Base-by-base conservation (phyloP, 2,113 vertebrate species). In the Ramphastos sulfuratus region DNA sequence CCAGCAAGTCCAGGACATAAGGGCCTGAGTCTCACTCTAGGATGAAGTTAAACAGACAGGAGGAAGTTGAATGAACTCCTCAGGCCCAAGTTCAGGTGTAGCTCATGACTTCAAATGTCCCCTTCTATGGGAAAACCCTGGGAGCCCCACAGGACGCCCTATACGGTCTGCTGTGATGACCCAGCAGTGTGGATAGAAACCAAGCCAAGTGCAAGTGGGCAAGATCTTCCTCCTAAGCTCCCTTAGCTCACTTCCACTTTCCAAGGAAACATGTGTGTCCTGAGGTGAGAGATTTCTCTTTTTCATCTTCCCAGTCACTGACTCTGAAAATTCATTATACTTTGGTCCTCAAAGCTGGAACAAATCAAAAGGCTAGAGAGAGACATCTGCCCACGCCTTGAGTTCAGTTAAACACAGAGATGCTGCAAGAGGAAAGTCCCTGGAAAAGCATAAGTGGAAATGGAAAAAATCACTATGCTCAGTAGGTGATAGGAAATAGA, bases 81-180 rank as follows among this genome's bases (percentile, higher is more conserved):
- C 6, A 3, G 71, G 55, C 25, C 19, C 42, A 39, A 65, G 37
- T 55, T 82, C 39, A 90, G 46, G 39, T 20, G n/a, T 54, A 76
- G 33, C 12, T 91, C 50, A 23, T 65, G 61, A 42, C 37, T 52
- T 31, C 46, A 55, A 31, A 46, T 3, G n/a, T n/a, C 27, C 30
- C 24, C 30, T 65, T 9, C 77, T 20, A 28, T 0, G 0, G 27
- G 24, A 82, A 42, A 75, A 52, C 21, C 42, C 50, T 31, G 42
- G n/a, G 9, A 85, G 39, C 15, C 44, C 20, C 76, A 54, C 30
- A 10, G 4, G 55, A 46, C 19, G 17, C 39, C 35, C 50, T n/a
- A 8, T 27, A 59, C 44, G 82, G 59, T 65, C 71, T 24, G 20
- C 1, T 30, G 42, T 39, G 27, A 46, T 52, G 24, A 63, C 61